Evolutionary conservation across 64 coral and sea anemone species (phyloP).

Genomic region (Montipora capricornis): DNA sequence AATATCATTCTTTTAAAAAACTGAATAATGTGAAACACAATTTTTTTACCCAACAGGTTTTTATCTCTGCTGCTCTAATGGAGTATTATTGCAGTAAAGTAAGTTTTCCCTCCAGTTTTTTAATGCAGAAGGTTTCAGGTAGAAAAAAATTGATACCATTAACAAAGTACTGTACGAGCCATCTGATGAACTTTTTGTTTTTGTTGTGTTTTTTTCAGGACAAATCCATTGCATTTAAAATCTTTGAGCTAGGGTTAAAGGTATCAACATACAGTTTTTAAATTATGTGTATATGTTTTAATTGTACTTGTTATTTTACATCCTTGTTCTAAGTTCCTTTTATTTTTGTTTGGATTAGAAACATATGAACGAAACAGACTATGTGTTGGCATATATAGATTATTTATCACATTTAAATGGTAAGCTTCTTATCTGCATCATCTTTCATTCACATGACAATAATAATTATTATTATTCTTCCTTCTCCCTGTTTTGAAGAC

Average conservation of each 20-base stretch:
- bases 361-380: slow-evolving; percentile 86
- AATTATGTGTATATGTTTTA: not conserved
- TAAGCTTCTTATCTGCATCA: not conserved
- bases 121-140: not conserved
- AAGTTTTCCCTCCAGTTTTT: not conserved
- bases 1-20: too few relatives aligned
- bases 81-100: slow-evolving; percentile 98
- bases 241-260: slow-evolving; percentile 98
- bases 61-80: slow-evolving; percentile 95
- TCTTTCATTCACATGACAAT: not conserved
- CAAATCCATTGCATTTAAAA: slow-evolving; percentile 96
- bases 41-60: slow-evolving; percentile 59
- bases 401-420: slow-evolving; percentile 87
- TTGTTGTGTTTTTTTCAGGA: slow-evolving; percentile 62
- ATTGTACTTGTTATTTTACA: not conserved
- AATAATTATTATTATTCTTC: not conserved
- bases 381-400: slow-evolving; percentile 85
- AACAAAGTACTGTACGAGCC: too few relatives aligned
- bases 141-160: not conserved
- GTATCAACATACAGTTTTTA: slow-evolving; percentile 1
- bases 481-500: too few relatives aligned
- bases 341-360: slow-evolving; percentile 46
- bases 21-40: not conserved
- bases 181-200: not conserved
- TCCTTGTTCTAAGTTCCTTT: not conserved